These are phyloP conservation scores for Taxidea taxus DNA, from an alignment of 2,113 vertebrate species.

Conservation along the genomic window DNA sequence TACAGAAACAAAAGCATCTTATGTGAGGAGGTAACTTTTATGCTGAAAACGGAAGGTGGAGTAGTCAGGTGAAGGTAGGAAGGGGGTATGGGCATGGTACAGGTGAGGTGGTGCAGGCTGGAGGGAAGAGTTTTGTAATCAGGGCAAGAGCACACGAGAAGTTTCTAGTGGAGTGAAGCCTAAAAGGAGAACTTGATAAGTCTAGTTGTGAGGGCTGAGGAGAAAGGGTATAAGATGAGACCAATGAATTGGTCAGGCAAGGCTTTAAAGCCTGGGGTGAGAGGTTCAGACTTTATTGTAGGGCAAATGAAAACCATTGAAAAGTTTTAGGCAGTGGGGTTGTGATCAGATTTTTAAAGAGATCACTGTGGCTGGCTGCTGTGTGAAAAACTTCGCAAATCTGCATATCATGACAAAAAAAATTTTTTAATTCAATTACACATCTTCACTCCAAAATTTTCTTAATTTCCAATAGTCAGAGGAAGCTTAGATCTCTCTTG, in stretches of 20 bases:
- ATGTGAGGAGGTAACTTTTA: not conserved
- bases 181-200: not conserved
- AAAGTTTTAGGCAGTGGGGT: not conserved
- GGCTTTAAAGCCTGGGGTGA: not conserved
- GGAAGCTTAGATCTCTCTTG: constrained; percentile 18
- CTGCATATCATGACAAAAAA: not conserved
- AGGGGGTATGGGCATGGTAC: not conserved
- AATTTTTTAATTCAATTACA: not conserved
- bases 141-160: not conserved
- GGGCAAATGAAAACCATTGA: not conserved
- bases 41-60: not conserved
- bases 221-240: not conserved
- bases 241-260: not conserved
- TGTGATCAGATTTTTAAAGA: constrained; percentile 49
- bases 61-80: not conserved
- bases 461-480: constrained; percentile 31
- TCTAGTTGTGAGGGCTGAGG: not conserved
- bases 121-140: not conserved
- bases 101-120: not conserved
- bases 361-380: not conserved
- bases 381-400: not conserved
- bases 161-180: not conserved
- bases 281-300: not conserved
- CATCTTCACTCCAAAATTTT: not conserved
- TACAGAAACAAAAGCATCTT: not conserved